Conservation (phyloP, 92 coral and sea anemone species). For the Actinostola sp. region DNA sequence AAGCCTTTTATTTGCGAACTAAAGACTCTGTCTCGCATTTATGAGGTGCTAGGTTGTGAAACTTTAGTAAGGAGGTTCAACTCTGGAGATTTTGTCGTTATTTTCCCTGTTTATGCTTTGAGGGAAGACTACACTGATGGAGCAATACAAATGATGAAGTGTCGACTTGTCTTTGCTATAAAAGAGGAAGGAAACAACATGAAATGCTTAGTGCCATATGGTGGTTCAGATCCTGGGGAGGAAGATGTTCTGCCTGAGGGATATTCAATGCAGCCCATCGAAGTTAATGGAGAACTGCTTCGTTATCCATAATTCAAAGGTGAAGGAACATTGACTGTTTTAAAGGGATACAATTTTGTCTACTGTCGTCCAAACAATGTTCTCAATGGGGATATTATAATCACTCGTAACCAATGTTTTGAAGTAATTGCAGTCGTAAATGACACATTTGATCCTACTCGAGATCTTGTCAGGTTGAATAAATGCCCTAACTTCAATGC, state of each 20-base stretch:
- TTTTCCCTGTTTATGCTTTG: constrained; percentile 28
- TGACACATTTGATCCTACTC: constrained; percentile 29
- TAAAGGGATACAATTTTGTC: constrained; percentile 39
- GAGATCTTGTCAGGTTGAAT: constrained; percentile 39
- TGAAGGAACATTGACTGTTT: constrained; percentile 31
- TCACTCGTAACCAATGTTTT: constrained; percentile 23
- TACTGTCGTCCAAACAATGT: constrained; percentile 18
- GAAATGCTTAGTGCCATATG: constrained; percentile 44
- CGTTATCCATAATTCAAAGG: constrained; percentile 36
- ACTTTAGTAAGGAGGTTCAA: constrained; percentile 26
- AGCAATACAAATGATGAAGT: not conserved
- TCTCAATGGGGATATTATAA: constrained; percentile 24
- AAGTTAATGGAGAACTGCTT: constrained; percentile 25
- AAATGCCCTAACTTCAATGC: constrained; percentile 36
- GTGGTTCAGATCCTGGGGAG: constrained; percentile 48
- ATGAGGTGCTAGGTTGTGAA: constrained; percentile 14
- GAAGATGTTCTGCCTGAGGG: constrained; percentile 37
- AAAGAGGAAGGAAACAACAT: constrained; percentile 33
- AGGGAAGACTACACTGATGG: not conserved
- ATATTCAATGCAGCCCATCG: constrained; percentile 20
- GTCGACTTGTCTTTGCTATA: constrained; percentile 23
- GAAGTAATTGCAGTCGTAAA: constrained; percentile 34
- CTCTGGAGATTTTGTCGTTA: constrained; percentile 44
- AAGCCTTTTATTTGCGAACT: constrained; percentile 21
- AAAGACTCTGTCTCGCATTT: constrained; percentile 20